Conservation (phyloP, 2,113 vertebrate genomes). For the Paralichthys olivaceus region DNA sequence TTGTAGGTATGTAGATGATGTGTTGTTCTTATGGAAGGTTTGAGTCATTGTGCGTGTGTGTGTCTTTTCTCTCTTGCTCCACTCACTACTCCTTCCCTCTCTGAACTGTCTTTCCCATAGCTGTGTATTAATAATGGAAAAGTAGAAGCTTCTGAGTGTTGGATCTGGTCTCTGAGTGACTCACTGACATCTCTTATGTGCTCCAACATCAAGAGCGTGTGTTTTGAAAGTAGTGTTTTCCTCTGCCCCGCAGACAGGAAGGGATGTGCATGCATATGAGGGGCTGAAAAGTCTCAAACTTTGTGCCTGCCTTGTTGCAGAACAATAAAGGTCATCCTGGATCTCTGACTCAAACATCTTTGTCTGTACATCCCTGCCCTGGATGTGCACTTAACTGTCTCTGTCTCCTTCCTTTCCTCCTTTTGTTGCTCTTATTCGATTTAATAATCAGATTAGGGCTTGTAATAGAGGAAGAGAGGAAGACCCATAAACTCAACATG, state of each 20-base stretch:
- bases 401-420: constrained; percentile 41
- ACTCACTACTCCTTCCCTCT: neutral
- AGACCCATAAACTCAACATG: constrained; percentile 22
- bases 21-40: constrained; percentile 42
- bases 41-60: constrained; percentile 42
- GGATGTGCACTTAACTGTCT: constrained; percentile 16
- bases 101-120: constrained; percentile 18
- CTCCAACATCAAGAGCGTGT: neutral
- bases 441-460: constrained; percentile 50
- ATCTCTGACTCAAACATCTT: constrained; percentile 28
- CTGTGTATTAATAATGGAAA: constrained; percentile 60
- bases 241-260: constrained; percentile 26
- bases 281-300: neutral
- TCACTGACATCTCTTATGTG: constrained; percentile 25
- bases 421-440: constrained; percentile 51
- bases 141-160: constrained; percentile 18
- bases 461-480: constrained; percentile 25
- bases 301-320: constrained; percentile 15
- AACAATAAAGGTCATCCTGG: constrained; percentile 67
- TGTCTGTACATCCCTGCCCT: constrained; percentile 29
- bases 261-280: constrained; percentile 9
- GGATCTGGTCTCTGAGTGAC: constrained; percentile 29
- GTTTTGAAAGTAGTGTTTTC: constrained; percentile 39
- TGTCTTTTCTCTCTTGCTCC: constrained; percentile 2
- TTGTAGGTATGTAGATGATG: constrained; percentile 40